Conservation (phyloP, 2,888 invertebrate species). For the Dryadula phaetusa region DNA sequence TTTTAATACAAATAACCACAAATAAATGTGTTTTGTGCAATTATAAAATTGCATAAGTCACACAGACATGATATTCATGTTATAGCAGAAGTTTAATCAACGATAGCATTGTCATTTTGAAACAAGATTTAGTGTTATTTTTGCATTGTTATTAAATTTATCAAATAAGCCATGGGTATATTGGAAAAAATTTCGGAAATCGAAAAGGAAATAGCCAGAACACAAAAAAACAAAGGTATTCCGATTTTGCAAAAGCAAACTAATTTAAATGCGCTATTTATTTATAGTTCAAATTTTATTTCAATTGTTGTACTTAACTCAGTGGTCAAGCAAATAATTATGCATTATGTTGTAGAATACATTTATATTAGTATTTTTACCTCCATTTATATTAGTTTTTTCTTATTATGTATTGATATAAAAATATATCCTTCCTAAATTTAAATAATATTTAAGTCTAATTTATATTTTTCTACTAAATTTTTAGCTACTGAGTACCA, state of each 20-base stretch:
- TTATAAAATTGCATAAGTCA: conserved; percentile 16
- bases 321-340: not conserved
- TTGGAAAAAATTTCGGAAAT: conserved; percentile 99
- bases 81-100: conserved; percentile 28
- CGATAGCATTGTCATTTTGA: conserved; percentile 32
- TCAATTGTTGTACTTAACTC: too few species aligned
- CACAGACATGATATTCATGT: conserved; percentile 41
- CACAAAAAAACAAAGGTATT: conserved; percentile 99
- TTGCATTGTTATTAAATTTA: conserved; percentile 29
- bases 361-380: too few species aligned
- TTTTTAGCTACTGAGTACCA: conserved; percentile 98
- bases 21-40: conserved; percentile 29
- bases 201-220: conserved; percentile 98
- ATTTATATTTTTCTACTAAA: not conserved
- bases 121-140: conserved; percentile 32
- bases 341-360: not conserved
- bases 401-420: too few species aligned
- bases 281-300: not conserved
- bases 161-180: conserved; percentile 94
- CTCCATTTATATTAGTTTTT: too few species aligned
- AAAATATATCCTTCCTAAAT: too few species aligned
- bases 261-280: not conserved
- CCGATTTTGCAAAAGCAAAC: conserved; percentile 20
- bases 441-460: too few species aligned
- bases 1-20: conserved; percentile 25